Percentiles rank a stretch among this genome's conserved stretches.
phyloP scores from a whole-genome alignment of 2,113 vertebrate genomes.

The Geococcyx californianus region DNA sequence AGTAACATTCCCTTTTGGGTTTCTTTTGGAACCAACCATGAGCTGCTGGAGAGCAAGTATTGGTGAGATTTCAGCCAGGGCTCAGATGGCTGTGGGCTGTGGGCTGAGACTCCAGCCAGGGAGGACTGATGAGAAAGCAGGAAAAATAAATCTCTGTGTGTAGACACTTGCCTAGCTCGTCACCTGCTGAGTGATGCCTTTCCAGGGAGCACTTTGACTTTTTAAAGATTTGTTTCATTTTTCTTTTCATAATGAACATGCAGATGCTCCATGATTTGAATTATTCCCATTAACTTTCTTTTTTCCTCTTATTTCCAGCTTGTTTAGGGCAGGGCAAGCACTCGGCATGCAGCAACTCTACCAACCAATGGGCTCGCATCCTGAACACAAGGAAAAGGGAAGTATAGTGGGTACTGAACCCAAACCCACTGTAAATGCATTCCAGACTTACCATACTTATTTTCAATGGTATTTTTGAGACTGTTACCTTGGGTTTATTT shows the following conservation, averaged over 20 bases:
- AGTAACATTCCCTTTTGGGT: not conserved
- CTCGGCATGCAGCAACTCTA: not conserved
- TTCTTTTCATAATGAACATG: not conserved
- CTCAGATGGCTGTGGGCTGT: not conserved
- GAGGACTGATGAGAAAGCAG: not conserved
- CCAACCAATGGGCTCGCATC: not conserved
- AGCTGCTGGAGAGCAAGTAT: not conserved
- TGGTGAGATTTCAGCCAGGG: not conserved
- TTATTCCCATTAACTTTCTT: not conserved
- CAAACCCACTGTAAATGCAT: not conserved
- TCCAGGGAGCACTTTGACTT: not conserved
- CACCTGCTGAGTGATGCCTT: not conserved
- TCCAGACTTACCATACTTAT: not conserved
- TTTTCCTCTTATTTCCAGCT: not conserved
- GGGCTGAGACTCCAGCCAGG: not conserved
- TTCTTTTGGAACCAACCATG: not conserved
- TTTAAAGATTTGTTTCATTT: not conserved
- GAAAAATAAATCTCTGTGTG: not conserved
- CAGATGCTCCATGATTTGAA: not conserved
- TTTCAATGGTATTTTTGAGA: not conserved
- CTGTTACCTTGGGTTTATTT: not conserved
- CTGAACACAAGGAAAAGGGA: not conserved
- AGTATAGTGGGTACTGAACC: not conserved
- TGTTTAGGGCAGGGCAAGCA: not conserved
- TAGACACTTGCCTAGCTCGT: not conserved